Conservation (phyloP, 2,888 invertebrate species). For the Atethmia centrago region DNA sequence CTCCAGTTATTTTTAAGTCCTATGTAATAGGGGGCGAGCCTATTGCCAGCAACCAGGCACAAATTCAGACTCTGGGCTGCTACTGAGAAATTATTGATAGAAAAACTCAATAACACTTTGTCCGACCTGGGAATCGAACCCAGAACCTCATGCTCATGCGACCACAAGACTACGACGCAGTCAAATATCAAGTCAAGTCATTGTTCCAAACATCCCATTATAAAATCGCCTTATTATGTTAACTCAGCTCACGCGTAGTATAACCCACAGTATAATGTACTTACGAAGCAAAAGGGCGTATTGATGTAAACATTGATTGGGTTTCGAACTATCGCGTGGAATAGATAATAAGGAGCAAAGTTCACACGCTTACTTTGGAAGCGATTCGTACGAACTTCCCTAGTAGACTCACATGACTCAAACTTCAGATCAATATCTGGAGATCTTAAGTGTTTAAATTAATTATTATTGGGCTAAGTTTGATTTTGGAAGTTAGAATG, state of each 20-base stretch:
- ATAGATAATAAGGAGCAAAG: slow-evolving; percentile 70
- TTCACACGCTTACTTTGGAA: slow-evolving; percentile 59
- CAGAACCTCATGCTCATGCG: no score
- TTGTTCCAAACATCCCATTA: no score
- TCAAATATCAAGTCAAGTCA: no score
- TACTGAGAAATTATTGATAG: no score
- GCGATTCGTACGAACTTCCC: slow-evolving; percentile 40
- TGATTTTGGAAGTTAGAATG: slow-evolving; percentile 51
- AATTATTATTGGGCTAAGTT: slow-evolving; percentile 55
- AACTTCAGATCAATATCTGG: slow-evolving; percentile 59
- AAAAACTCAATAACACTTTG: not conserved
- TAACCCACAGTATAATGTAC: slow-evolving; percentile 38
- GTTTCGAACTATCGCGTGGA: slow-evolving; percentile 70
- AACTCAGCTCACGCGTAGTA: slow-evolving; percentile 8
- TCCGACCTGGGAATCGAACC: not conserved
- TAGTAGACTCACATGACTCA: slow-evolving; percentile 31
- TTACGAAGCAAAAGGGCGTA: slow-evolving; percentile 20
- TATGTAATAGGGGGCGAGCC: not conserved
- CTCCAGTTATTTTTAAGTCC: no score
- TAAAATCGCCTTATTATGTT: not conserved
- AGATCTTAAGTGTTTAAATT: slow-evolving; percentile 44
- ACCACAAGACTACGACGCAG: no score
- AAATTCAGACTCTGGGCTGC: no score
- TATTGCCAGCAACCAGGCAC: no score
- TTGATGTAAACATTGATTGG: slow-evolving; percentile 73